Conservation (phyloP, 2,113 vertebrate species). For the Sciurus niger region DNA sequence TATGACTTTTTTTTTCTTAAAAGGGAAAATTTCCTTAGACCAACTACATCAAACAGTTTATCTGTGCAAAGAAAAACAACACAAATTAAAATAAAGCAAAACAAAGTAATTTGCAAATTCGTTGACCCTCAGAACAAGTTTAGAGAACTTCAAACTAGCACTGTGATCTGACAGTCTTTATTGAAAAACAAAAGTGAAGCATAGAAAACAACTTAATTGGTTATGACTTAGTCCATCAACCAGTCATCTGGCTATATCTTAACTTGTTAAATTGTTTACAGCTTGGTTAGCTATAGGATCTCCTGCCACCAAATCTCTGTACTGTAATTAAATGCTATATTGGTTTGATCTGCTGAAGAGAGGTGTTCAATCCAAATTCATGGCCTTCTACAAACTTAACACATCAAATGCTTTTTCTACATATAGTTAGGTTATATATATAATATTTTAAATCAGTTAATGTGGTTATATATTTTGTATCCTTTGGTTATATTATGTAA, state of each 20-base stretch:
- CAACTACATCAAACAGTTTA: background rate
- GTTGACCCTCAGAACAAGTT: background rate
- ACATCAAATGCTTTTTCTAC: background rate
- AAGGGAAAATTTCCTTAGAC: background rate
- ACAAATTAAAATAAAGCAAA: background rate
- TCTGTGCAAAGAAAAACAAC: background rate
- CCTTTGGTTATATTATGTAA: background rate
- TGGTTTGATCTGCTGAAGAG: background rate
- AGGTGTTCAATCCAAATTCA: background rate
- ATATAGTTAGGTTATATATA: background rate
- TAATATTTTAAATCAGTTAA: background rate
- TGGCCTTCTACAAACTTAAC: background rate
- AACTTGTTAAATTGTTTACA: background rate
- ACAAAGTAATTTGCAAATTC: background rate
- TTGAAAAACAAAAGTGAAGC: background rate
- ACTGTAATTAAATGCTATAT: background rate
- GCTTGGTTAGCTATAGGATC: background rate
- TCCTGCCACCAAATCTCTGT: background rate
- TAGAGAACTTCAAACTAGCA: background rate
- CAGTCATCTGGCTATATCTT: too few species aligned
- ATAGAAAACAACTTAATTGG: background rate
- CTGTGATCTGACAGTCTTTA: background rate
- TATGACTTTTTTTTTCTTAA: background rate
- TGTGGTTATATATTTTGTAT: background rate
- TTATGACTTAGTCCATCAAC: background rate